These are phyloP conservation scores for Leucania comma DNA, from an alignment of 2,888 invertebrate species.

Conservation along the genomic window DNA sequence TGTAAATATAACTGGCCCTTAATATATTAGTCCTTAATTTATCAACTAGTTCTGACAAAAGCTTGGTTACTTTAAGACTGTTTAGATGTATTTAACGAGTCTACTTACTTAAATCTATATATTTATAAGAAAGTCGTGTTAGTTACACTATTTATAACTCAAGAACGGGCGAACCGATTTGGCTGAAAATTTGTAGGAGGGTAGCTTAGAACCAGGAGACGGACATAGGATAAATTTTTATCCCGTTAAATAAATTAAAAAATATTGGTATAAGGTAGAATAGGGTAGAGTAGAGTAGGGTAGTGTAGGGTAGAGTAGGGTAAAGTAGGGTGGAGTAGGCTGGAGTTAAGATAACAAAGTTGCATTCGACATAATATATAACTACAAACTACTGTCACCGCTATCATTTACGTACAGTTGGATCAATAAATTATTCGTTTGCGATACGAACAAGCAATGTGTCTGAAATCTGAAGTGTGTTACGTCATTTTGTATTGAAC, in stretches of 20 bases:
- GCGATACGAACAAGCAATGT: conserved; percentile 2
- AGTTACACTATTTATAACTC: no score
- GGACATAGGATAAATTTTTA: no score
- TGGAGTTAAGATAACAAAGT: neutral
- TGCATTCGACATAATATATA: conserved; percentile 10
- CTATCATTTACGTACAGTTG: conserved; percentile 14
- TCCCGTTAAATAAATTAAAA: no score
- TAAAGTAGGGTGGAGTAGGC: no score
- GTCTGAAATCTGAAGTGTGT: neutral
- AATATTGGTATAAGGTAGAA: no score
- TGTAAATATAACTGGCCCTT: no score
- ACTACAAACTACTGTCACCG: conserved; percentile 11
- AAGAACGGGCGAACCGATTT: no score
- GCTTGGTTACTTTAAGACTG: conserved; percentile 4
- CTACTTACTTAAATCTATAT: conserved; percentile 1
- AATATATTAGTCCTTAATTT: neutral
- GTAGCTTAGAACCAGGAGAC: no score
- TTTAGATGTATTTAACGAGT: neutral
- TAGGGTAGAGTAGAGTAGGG: no score
- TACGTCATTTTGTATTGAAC: conserved; percentile 11
- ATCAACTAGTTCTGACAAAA: conserved; percentile 13
- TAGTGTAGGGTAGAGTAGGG: no score
- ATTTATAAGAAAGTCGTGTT: no score
- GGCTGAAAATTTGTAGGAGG: no score
- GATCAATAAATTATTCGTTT: conserved; percentile 10